A percentile compares a stretch with the other conserved stretches of the same genome.
Conservation (phyloP, 2,797 vertebrate genomes). For the Neosilurus mollespiculum region DNA sequence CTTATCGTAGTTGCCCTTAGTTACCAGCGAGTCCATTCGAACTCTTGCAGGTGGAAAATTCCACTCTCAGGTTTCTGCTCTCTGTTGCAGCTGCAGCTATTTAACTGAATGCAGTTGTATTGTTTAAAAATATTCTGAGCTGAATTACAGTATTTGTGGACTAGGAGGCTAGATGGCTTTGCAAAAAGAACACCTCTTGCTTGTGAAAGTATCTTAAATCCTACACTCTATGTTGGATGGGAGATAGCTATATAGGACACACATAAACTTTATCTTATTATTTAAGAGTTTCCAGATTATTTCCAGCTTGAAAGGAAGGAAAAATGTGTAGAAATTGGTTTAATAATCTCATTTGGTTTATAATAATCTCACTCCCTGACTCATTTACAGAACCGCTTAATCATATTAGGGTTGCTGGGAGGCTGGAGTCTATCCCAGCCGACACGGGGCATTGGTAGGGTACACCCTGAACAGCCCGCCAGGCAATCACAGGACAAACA, state of each 20-base stretch:
- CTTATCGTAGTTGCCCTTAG: constrained; percentile 39
- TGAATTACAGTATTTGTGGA: too few species aligned
- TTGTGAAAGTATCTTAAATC: not conserved
- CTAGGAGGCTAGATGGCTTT: too few species aligned
- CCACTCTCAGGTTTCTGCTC: constrained; percentile 25
- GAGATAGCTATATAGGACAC: too few species aligned
- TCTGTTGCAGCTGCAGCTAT: not conserved
- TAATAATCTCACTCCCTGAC: not conserved
- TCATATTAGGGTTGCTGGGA: too few species aligned
- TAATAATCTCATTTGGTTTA: not conserved
- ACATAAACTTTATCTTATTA: not conserved
- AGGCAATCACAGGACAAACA: too few species aligned
- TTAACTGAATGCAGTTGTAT: not conserved
- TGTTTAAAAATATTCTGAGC: not conserved
- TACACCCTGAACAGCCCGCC: too few species aligned
- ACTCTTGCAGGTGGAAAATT: constrained; percentile 46
- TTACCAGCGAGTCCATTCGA: constrained; percentile 34
- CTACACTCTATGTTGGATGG: too few species aligned
- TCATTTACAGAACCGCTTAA: too few species aligned
- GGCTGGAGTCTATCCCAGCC: too few species aligned
- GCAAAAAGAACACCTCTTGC: not conserved
- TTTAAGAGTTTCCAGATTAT: not conserved
- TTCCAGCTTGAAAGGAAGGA: not conserved
- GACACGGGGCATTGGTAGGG: too few species aligned
- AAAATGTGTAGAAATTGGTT: not conserved